Percentiles rank a stretch among this genome's conserved stretches.
phyloP scores from a whole-genome alignment of 2,888 invertebrate genomes.

The Globia sparganii region DNA sequence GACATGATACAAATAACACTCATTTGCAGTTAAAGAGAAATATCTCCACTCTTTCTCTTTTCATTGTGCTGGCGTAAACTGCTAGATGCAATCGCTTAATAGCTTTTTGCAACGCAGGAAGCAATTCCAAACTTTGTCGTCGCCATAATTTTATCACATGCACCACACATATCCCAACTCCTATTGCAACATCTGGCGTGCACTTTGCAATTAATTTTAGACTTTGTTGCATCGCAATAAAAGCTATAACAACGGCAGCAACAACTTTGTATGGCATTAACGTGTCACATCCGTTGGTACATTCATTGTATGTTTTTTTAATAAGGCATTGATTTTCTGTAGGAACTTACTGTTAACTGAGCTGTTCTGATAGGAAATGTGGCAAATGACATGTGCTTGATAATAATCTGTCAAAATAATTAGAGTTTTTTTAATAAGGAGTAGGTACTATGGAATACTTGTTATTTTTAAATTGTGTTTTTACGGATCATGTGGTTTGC shows the following conservation, averaged over 20 bases:
- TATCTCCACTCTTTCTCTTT: neutral
- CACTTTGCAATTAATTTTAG: constrained; percentile 73
- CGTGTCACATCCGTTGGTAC: constrained; percentile 80
- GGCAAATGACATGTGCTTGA: constrained; percentile 10
- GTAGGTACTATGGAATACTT: neutral
- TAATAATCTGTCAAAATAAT: neutral
- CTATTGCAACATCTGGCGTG: constrained; percentile 58
- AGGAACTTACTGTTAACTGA: constrained; percentile 43
- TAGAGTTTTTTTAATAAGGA: neutral
- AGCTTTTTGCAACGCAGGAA: constrained; percentile 14
- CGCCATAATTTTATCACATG: constrained; percentile 54
- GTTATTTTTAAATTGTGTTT: neutral
- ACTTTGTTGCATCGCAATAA: constrained; percentile 80
- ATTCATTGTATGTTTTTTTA: constrained; percentile 80
- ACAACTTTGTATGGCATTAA: constrained; percentile 71
- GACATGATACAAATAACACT: neutral
- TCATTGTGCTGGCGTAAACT: neutral
- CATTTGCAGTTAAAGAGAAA: neutral
- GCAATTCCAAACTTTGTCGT: constrained; percentile 26
- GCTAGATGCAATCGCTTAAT: constrained; percentile 4
- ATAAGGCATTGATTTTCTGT: constrained; percentile 83
- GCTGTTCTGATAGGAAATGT: constrained; percentile 36
- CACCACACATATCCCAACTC: constrained; percentile 60
- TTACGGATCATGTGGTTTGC: neutral
- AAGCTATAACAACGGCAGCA: constrained; percentile 66